These are phyloP conservation scores for Mythimna albipuncta DNA, from an alignment of 2,888 invertebrate species.

Conservation along the genomic window DNA sequence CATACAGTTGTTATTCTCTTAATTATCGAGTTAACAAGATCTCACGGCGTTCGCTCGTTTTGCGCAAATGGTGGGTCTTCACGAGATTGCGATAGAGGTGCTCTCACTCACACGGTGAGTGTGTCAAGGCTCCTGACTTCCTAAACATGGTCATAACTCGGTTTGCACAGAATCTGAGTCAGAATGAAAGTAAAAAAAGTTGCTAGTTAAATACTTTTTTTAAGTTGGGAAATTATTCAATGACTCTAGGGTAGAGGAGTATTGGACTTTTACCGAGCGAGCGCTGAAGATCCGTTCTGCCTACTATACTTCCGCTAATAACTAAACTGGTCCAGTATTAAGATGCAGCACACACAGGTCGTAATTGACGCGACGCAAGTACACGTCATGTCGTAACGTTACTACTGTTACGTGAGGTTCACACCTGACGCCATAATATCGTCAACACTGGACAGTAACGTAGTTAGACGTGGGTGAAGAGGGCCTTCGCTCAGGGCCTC, in stretches of 20 bases:
- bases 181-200: too few species aligned
- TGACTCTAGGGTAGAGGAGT: too few species aligned
- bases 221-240: too few species aligned
- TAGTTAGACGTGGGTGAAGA: too few species aligned
- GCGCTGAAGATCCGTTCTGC: too few species aligned
- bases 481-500: too few species aligned
- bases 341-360: slow-evolving; percentile 41
- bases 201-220: too few species aligned
- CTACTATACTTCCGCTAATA: not conserved
- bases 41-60: slow-evolving; percentile 24
- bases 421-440: slow-evolving; percentile 48
- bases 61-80: slow-evolving; percentile 39
- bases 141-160: slow-evolving; percentile 9
- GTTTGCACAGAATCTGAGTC: not conserved
- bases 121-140: slow-evolving; percentile 44
- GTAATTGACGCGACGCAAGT: slow-evolving; percentile 42
- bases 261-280: too few species aligned
- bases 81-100: slow-evolving; percentile 32
- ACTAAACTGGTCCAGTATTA: slow-evolving; percentile 40
- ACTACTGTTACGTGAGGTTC: slow-evolving; percentile 58
- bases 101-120: slow-evolving; percentile 8
- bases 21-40: slow-evolving; percentile 34
- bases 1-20: not conserved
- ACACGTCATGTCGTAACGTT: slow-evolving; percentile 52
- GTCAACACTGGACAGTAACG: not conserved